Percentiles rank a stretch among this genome's conserved stretches.
phyloP scores from a whole-genome alignment of 2,113 vertebrate species.

The Misgurnus mizolepis region DNA sequence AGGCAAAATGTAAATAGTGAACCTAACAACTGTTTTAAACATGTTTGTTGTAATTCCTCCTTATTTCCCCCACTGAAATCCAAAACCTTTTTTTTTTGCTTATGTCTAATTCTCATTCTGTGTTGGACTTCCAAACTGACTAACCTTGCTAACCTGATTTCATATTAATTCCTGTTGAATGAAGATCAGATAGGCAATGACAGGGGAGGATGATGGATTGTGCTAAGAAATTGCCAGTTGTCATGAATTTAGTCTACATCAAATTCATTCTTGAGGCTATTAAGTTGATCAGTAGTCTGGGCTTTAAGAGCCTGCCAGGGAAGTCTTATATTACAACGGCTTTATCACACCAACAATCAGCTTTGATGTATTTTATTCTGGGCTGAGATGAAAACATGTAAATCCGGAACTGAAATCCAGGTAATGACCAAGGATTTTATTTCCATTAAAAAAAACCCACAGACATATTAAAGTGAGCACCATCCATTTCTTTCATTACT shows the following conservation, averaged over 20 bases:
- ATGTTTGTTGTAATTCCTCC: neutral
- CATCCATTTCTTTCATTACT: neutral
- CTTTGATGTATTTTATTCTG: neutral
- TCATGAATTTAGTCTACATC: slow-evolving; percentile 3
- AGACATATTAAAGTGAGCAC: neutral
- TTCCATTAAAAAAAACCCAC: neutral
- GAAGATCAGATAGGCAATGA: slow-evolving; percentile 7
- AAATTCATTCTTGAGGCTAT: neutral
- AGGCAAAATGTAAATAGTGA: too few relatives aligned
- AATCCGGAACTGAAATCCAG: neutral
- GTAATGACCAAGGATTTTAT: neutral
- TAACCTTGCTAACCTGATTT: slow-evolving; percentile 5
- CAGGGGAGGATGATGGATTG: slow-evolving; percentile 1
- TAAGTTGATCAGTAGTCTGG: neutral
- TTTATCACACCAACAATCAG: neutral
- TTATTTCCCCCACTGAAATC: neutral
- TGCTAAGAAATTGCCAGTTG: slow-evolving; percentile 8
- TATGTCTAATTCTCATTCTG: neutral
- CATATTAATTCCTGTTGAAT: neutral
- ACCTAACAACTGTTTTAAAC: neutral
- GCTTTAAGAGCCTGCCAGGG: neutral
- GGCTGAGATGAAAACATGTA: neutral
- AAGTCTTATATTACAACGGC: neutral
- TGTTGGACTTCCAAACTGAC: neutral
- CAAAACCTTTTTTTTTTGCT: rapidly evolving